Percentiles rank a stretch among this genome's conserved stretches.
phyloP scores from a whole-genome alignment of 2,113 vertebrate genomes.

The Antechinus flavipes region DNA sequence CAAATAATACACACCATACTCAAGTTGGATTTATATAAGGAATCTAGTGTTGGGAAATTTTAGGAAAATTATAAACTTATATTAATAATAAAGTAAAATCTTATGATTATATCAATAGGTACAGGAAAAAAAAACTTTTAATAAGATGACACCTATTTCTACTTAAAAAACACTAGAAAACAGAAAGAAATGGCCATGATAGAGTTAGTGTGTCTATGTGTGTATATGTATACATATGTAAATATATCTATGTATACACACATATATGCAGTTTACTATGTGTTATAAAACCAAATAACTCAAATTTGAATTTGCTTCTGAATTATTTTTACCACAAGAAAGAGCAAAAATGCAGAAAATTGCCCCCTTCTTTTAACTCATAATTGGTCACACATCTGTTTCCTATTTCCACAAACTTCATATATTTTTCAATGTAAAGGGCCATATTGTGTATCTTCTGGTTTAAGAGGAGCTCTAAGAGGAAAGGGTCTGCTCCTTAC shows the following conservation, averaged over 20 bases:
- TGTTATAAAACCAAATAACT: not conserved
- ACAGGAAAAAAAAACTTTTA: not conserved
- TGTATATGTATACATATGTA: not conserved
- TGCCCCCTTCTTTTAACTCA: not conserved
- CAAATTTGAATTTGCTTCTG: not conserved
- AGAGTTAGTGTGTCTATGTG: not conserved
- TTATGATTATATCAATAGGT: not conserved
- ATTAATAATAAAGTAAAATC: not conserved
- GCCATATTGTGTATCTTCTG: not conserved
- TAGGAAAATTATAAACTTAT: not conserved
- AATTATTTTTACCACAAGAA: not conserved
- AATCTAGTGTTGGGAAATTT: not conserved
- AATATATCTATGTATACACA: not conserved
- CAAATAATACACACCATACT: not conserved
- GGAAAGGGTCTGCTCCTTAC: not conserved
- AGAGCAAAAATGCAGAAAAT: not conserved
- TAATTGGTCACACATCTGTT: not conserved
- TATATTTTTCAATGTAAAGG: not conserved
- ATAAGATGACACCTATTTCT: not conserved
- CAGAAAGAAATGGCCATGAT: not conserved
- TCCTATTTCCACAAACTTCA: not conserved
- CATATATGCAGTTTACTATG: not conserved
- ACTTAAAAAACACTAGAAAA: not conserved
- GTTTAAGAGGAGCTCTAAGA: not conserved
- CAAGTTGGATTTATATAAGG: not conserved